Conservation (phyloP, 2,113 vertebrate genomes). For the Centrocercus urophasianus region DNA sequence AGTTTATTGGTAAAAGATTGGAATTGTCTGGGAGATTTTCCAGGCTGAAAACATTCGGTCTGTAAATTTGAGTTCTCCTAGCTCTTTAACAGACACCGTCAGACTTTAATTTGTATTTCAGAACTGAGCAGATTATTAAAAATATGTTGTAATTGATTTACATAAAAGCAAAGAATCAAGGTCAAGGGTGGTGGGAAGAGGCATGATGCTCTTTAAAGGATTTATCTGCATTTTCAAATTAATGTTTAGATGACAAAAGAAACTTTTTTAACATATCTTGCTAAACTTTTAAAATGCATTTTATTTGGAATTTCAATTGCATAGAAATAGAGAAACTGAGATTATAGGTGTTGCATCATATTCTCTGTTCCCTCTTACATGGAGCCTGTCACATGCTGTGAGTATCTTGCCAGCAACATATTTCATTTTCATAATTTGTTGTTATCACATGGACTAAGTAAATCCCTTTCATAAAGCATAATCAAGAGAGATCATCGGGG, state of each 20-base stretch:
- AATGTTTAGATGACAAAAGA: background rate
- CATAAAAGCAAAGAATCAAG: background rate
- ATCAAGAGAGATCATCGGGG: rapidly evolving
- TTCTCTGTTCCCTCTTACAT: background rate
- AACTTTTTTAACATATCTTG: background rate
- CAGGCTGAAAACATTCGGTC: background rate
- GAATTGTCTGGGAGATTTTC: background rate
- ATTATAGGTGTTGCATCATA: background rate
- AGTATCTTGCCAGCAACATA: background rate
- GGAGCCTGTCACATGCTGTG: rapidly evolving
- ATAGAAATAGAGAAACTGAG: background rate
- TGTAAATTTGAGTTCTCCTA: background rate
- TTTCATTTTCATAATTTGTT: background rate
- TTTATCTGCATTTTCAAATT: background rate
- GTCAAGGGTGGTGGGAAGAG: rapidly evolving
- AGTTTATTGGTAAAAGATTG: background rate
- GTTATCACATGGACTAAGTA: background rate
- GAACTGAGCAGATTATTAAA: background rate
- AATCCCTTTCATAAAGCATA: background rate
- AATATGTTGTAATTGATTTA: background rate
- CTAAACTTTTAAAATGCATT: background rate
- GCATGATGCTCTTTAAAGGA: rapidly evolving
- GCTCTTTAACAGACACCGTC: background rate
- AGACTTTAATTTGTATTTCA: background rate
- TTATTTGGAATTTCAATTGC: background rate